phyloP scores from a whole-genome alignment of 2,888 invertebrate species.

The Drosophila nr. perissopoda region DNA sequence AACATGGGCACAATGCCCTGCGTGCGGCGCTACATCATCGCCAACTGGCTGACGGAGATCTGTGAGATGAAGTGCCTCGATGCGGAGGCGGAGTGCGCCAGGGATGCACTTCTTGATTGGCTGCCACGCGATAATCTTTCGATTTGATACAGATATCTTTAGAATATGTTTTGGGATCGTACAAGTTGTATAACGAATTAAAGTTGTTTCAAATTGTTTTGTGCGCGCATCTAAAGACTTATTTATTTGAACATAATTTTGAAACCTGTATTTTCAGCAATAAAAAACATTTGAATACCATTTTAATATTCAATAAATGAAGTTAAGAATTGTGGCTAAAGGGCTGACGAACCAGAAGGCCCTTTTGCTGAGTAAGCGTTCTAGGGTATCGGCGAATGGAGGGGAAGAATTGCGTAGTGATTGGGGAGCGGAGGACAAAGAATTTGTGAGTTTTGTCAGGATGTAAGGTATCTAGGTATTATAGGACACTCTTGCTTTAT shows the following conservation, averaged over 20 bases:
- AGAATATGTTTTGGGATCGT: not conserved
- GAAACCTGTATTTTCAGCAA: not conserved
- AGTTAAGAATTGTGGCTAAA: not conserved
- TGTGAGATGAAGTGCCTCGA: constrained; percentile 59
- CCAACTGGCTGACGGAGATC: constrained; percentile 68
- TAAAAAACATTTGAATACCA: not conserved
- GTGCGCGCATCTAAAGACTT: not conserved
- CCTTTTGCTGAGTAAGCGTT: not conserved
- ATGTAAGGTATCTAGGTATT: not conserved
- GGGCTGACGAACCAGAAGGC: not conserved
- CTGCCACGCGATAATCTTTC: constrained; percentile 56
- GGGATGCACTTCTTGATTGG: constrained; percentile 72
- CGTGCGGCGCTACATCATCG: constrained; percentile 78
- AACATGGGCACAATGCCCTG: constrained; percentile 82
- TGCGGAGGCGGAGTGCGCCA: constrained; percentile 60
- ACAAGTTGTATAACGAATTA: constrained; percentile 19
- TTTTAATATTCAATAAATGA: not conserved
- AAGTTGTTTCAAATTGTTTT: constrained; percentile 41
- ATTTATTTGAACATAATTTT: not conserved
- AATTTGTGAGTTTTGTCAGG: not conserved
- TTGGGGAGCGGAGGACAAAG: not conserved
- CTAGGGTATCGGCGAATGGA: not conserved
- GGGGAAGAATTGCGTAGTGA: not conserved
- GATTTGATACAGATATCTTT: not conserved
- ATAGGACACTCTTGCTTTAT: not conserved